phyloP scores from a whole-genome alignment of 2,888 invertebrate species.

The Drosophila mercatorum region DNA sequence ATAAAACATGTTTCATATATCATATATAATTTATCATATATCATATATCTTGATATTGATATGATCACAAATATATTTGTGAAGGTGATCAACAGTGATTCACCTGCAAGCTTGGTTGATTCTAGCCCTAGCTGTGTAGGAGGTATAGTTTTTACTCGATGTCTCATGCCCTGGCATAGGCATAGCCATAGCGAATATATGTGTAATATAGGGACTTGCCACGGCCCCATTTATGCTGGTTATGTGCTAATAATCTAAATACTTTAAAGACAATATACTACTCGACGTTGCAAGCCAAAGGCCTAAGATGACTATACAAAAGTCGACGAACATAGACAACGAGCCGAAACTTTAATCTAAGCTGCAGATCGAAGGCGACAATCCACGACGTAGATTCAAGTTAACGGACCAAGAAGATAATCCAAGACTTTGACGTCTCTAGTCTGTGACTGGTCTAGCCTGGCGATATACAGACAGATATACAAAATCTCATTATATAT shows the following conservation, averaged over 20 bases:
- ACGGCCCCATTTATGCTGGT: too few species aligned
- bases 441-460: too few species aligned
- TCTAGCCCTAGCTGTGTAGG: neutral
- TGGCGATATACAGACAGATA: neutral
- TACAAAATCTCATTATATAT: too few species aligned
- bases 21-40: neutral
- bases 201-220: too few species aligned
- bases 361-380: neutral
- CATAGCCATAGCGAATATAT: too few species aligned
- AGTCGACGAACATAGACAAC: neutral
- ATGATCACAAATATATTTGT: neutral
- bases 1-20: neutral
- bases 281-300: neutral
- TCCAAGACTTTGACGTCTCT: too few species aligned
- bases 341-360: neutral
- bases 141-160: neutral
- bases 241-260: too few species aligned
- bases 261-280: too few species aligned
- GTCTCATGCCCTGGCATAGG: neutral
- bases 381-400: too few species aligned
- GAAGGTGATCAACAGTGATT: neutral
- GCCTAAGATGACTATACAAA: neutral
- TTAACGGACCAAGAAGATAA: too few species aligned
- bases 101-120: neutral
- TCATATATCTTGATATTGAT: neutral